These are phyloP conservation scores for Zonitis immaculata DNA, from an alignment of 2,888 invertebrate genomes.

Conservation along the genomic window DNA sequence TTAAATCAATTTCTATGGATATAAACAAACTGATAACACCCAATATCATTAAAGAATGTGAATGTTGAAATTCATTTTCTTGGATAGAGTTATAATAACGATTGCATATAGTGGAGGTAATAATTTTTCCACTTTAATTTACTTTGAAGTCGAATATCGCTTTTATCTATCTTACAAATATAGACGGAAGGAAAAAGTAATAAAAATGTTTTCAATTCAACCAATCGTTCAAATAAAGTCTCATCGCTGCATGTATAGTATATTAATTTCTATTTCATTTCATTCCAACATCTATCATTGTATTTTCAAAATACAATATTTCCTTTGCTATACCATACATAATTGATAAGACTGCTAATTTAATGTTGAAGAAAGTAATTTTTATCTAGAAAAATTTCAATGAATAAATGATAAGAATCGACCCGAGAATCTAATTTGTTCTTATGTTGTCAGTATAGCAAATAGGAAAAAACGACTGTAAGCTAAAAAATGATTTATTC, in stretches of 20 bases:
- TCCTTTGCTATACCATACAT: conserved; percentile 12
- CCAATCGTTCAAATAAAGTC: too few relatives aligned
- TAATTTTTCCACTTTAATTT: background rate
- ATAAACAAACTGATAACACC: too few relatives aligned
- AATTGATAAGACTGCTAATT: conserved; percentile 16
- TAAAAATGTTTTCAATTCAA: too few relatives aligned
- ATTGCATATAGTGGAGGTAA: background rate
- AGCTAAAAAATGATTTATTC: background rate
- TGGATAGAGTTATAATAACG: too few relatives aligned
- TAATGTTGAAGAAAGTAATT: conserved; percentile 7
- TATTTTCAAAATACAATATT: conserved; percentile 13
- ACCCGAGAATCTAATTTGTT: too few relatives aligned
- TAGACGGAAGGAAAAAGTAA: too few relatives aligned
- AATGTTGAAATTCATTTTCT: too few relatives aligned
- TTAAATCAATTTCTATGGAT: too few relatives aligned
- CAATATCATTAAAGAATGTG: too few relatives aligned
- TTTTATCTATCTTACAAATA: background rate
- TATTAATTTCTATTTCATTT: background rate
- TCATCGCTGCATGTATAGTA: too few relatives aligned
- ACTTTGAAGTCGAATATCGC: background rate
- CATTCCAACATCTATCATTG: conserved; percentile 11
- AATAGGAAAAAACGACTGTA: too few relatives aligned
- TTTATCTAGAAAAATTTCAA: background rate
- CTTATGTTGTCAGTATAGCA: too few relatives aligned
- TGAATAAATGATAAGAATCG: background rate